Evolutionary conservation across 2,113 vertebrate genomes (phyloP).

Genomic region (Anas platyrhynchos): DNA sequence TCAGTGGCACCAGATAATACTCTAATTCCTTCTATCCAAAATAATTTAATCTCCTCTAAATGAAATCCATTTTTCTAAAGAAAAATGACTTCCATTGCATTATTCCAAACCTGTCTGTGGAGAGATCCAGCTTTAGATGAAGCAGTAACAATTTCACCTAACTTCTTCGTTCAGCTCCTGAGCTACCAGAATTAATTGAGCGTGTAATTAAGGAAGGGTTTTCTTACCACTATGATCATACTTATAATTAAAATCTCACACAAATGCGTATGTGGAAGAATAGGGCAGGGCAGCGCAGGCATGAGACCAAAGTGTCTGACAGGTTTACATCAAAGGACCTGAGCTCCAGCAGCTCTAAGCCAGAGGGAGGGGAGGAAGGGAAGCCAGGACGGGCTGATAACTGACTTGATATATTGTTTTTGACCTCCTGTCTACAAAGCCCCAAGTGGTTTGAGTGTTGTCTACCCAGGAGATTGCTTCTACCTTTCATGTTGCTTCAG

Average conservation of each 20-base stretch:
- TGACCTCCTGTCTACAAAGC: constrained; percentile 57
- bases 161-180: constrained; percentile 23
- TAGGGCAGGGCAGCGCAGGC: constrained; percentile 27
- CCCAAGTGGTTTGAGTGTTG: neutral
- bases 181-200: constrained; percentile 62
- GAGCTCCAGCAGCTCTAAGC: constrained; percentile 24
- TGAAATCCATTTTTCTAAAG: constrained; percentile 41
- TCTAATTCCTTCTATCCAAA: constrained; percentile 22
- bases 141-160: constrained; percentile 46
- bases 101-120: neutral
- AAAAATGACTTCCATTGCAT: neutral
- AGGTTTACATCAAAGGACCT: constrained; percentile 63
- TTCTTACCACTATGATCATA: constrained; percentile 58
- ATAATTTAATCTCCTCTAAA: constrained; percentile 49
- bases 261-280: constrained; percentile 31
- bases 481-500: constrained; percentile 5
- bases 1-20: constrained; percentile 4
- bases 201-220: constrained; percentile 62
- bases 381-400: constrained; percentile 36
- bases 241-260: constrained; percentile 68
- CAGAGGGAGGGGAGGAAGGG: constrained; percentile 57
- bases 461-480: neutral
- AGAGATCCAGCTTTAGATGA: constrained; percentile 41
- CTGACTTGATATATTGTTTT: constrained; percentile 28
- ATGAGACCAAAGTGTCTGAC: constrained; percentile 39